Evolutionary conservation across 2,113 vertebrate genomes (phyloP).

Genomic region (Labrus mixtus): DNA sequence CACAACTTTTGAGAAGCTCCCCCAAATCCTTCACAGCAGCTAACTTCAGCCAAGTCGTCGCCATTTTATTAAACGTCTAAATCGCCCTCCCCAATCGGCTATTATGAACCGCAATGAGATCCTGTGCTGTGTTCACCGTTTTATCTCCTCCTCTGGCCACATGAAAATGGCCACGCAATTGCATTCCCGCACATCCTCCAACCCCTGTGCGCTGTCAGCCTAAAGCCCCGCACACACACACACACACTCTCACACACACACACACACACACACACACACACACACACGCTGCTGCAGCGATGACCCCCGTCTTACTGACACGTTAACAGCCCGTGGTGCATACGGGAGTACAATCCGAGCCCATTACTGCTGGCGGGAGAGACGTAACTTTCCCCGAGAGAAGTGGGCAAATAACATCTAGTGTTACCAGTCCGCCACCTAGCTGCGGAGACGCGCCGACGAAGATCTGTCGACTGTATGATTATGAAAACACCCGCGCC

Average conservation of each 20-base stretch:
- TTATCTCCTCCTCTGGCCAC: constrained; percentile 70
- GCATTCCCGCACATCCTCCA: constrained; percentile 74
- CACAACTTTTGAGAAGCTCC: constrained; percentile 64
- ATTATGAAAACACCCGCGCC: constrained; percentile 83
- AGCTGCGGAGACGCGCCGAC: constrained; percentile 74
- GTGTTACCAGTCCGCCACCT: constrained; percentile 76
- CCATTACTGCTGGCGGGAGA: constrained; percentile 67
- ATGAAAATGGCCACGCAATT: constrained; percentile 75
- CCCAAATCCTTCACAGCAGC: constrained; percentile 38
- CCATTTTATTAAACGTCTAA: constrained; percentile 80
- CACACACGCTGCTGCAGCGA: constrained; percentile 28
- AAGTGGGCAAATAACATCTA: constrained; percentile 50
- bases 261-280: not conserved
- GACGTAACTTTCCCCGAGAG: constrained; percentile 70
- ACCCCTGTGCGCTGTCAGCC: constrained; percentile 46
- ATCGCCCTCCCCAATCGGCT: constrained; percentile 62
- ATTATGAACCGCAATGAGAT: constrained; percentile 63
- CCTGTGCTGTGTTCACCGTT: constrained; percentile 56
- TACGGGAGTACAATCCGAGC: constrained; percentile 45
- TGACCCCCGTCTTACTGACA: constrained; percentile 40
- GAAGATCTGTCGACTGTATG: constrained; percentile 64
- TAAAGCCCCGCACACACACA: constrained; percentile 9
- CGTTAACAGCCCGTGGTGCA: constrained; percentile 55
- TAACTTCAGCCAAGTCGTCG: constrained; percentile 71
- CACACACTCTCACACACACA: constrained; percentile 3